A percentile compares a stretch with the other conserved stretches of the same genome.
Conservation (phyloP, 2,888 invertebrate species). For the Hetaerina titia region DNA sequence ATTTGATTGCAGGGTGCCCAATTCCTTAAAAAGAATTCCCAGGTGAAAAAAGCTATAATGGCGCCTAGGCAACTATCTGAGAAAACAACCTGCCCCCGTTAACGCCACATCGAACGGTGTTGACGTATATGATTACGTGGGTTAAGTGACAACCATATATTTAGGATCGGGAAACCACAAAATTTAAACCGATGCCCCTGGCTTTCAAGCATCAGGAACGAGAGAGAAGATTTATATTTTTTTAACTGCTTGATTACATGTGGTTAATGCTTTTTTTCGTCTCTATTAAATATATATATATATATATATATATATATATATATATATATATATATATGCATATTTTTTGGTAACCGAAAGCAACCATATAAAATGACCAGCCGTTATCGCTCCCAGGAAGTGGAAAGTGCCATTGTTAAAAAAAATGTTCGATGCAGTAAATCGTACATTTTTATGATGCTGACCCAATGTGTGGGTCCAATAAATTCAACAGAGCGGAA, state of each 20-base stretch:
- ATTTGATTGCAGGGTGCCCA: constrained; percentile 9
- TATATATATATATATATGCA: too few relatives aligned
- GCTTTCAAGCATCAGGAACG: not conserved
- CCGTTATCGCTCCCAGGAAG: not conserved
- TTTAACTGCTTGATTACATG: not conserved
- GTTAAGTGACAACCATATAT: constrained; percentile 17
- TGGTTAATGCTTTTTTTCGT: not conserved
- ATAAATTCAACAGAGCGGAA: not conserved
- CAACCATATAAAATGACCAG: not conserved
- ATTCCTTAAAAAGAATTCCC: not conserved
- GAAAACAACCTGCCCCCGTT: not conserved
- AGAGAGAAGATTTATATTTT: not conserved
- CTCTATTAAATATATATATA: not conserved
- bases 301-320: too few relatives aligned
- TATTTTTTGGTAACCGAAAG: not conserved
- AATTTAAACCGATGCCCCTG: not conserved
- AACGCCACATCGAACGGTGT: constrained; percentile 5
- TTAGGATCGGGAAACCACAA: not conserved
- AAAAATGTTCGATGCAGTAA: not conserved
- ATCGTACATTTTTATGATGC: not conserved
- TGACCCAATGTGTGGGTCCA: not conserved
- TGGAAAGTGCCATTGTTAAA: not conserved
- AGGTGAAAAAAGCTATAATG: not conserved
- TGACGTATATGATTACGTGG: constrained; percentile 22
- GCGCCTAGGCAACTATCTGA: not conserved